phyloP scores from a whole-genome alignment of 1,140 invertebrate species.

The Ceratosolen fusciceps region DNA sequence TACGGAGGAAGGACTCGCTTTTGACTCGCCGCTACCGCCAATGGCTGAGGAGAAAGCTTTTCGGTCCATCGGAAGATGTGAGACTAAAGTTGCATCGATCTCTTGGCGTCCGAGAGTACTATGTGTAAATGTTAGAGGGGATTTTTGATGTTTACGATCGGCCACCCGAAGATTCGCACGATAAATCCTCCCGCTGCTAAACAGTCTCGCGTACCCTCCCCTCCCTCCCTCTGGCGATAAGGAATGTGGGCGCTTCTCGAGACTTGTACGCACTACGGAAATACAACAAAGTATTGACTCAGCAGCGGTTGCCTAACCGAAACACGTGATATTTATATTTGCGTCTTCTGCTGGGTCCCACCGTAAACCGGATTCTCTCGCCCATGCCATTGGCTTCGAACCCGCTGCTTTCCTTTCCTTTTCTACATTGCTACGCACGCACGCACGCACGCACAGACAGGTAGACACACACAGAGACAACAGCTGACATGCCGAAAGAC shows the following conservation, averaged over 20 bases:
- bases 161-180: not conserved
- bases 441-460: no score
- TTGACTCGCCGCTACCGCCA: no score
- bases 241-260: conserved; percentile 18
- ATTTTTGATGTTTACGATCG: not conserved
- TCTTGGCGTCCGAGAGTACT: no score
- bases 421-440: no score
- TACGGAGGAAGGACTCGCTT: no score
- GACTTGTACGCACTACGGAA: not conserved
- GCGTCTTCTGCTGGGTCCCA: conserved; percentile 10
- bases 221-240: conserved; percentile 12
- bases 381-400: not conserved
- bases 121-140: no score
- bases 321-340: conserved; percentile 32
- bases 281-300: not conserved
- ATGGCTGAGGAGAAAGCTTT: no score
- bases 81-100: no score
- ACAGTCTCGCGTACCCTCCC: no score
- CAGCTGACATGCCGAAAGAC: no score
- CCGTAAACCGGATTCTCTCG: conserved; percentile 19
- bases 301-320: not conserved
- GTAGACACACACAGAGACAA: no score
- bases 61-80: no score
- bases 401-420: not conserved
- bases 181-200: not conserved